Percentiles rank a stretch among this genome's conserved stretches.
phyloP scores from a whole-genome alignment of 2,113 vertebrate genomes.

The Catharus fuscescens region DNA sequence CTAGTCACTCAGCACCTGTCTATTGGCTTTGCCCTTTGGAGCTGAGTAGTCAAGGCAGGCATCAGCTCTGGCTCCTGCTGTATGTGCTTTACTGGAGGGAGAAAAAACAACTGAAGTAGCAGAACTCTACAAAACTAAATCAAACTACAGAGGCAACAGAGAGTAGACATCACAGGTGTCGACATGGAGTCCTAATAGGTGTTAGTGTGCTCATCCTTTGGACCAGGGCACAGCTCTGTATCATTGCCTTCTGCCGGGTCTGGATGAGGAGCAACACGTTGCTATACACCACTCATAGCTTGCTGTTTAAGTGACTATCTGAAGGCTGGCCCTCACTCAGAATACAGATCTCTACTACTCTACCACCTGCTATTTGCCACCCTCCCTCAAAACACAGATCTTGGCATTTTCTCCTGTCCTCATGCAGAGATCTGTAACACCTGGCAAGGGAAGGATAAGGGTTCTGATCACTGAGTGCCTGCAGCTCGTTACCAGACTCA shows the following conservation, averaged over 20 bases:
- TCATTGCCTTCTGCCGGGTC: neutral
- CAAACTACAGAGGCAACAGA: neutral
- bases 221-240: neutral
- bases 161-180: neutral
- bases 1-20: neutral
- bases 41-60: neutral
- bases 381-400: neutral
- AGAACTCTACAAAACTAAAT: neutral
- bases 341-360: neutral
- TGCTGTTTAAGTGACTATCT: neutral
- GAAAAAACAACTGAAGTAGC: neutral
- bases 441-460: neutral
- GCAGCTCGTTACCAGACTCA: neutral
- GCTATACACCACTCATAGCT: fast-evolving
- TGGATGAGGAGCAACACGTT: neutral
- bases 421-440: neutral
- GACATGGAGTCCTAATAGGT: neutral
- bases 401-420: neutral
- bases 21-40: fast-evolving
- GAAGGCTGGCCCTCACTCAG: neutral
- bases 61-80: neutral
- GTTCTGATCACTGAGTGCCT: neutral
- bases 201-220: neutral
- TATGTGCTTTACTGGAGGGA: neutral
- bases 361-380: neutral